Evolutionary conservation across 2,888 invertebrate species (phyloP), one percentile per base, ranked within the genome.

Genomic region (Agrochola macilenta): DNA sequence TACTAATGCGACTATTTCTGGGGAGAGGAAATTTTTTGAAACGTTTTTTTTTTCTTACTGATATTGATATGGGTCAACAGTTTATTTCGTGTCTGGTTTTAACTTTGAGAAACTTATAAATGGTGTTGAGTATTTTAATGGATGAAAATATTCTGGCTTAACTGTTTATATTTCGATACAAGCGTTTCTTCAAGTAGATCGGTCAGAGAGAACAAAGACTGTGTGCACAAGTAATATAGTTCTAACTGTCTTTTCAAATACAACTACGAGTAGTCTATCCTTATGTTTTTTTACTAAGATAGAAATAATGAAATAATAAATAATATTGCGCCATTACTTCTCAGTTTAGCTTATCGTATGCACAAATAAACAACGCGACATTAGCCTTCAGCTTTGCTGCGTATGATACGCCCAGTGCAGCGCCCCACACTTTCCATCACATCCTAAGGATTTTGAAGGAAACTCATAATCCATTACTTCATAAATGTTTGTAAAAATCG

Each of bases 31-130:
- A n/a, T n/a, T n/a, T n/a, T 70, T 12, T 30, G 3, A 17, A 26
- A 76, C 61, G 35, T 52, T 30, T 8, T 82, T 69, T 63, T 78
- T n/a, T 66, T 57, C 43, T 52, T 12, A n/a, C n/a, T n/a, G n/a
- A n/a, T n/a, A 39, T 63, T 66, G 46, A 75, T 61, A 74, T 57
- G 46, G 65, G 81, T 79, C 75, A 66, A 30, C 39, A n/a, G 43
- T 49, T 58, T 30, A n/a, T 65, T 79, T 54, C 0, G n/a, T 52
- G 2, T 35, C n/a, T 30, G 23, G 23, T 35, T 46, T 54, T 46
- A 2, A 30, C 26, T 70, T 43, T 26, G 35, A 60, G 11, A 60
- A 2, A 20, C 8, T n/a, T n/a, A 26, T 20, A 26, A 54, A 61
- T 78, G n/a, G n/a, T 17, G 17, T 9, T 17, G 23, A 23, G 23